Percentiles rank a stretch among this genome's conserved stretches.
phyloP scores from a whole-genome alignment of 2,888 invertebrate species.

The Caenorhabditis afra region DNA sequence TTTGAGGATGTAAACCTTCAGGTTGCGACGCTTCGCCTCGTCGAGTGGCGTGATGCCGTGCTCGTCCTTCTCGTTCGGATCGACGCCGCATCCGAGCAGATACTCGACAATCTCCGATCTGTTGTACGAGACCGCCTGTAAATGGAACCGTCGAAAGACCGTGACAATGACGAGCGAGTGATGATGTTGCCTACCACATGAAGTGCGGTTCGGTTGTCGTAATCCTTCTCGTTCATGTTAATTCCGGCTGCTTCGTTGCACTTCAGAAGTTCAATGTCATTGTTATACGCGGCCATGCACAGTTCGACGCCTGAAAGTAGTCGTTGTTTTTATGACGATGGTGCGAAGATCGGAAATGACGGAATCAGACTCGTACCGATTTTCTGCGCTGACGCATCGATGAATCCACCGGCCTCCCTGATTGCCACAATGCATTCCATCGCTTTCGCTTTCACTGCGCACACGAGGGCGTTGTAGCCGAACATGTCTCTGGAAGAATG shows the following conservation, averaged over 20 bases:
- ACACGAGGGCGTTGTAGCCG: slow-evolving; percentile 83
- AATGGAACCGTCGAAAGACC: not conserved
- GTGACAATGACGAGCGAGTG: slow-evolving; percentile 10
- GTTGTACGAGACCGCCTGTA: slow-evolving; percentile 73
- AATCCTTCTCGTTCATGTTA: slow-evolving; percentile 73
- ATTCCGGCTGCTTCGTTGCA: slow-evolving; percentile 80
- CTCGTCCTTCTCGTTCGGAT: slow-evolving; percentile 71
- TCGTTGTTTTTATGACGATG: not conserved
- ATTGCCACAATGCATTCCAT: slow-evolving; percentile 73
- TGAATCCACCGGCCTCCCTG: slow-evolving; percentile 74
- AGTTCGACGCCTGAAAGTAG: slow-evolving; percentile 84
- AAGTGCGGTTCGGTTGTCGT: slow-evolving; percentile 77
- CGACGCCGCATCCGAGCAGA: slow-evolving; percentile 68
- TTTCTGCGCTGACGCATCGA: slow-evolving; percentile 70
- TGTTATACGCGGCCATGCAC: slow-evolving; percentile 82
- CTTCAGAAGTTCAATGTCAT: slow-evolving; percentile 80
- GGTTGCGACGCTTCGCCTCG: slow-evolving; percentile 66
- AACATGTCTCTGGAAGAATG: slow-evolving; percentile 77
- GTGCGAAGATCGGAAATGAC: not conserved
- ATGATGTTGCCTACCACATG: slow-evolving; percentile 71
- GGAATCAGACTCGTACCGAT: slow-evolving; percentile 67
- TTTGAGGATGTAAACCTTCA: slow-evolving; percentile 33
- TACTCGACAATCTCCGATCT: slow-evolving; percentile 69
- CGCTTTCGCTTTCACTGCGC: slow-evolving; percentile 83
- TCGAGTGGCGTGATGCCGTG: slow-evolving; percentile 72